Evolutionary conservation across 2,113 vertebrate genomes (phyloP).

Genomic region (Chionis minor): DNA sequence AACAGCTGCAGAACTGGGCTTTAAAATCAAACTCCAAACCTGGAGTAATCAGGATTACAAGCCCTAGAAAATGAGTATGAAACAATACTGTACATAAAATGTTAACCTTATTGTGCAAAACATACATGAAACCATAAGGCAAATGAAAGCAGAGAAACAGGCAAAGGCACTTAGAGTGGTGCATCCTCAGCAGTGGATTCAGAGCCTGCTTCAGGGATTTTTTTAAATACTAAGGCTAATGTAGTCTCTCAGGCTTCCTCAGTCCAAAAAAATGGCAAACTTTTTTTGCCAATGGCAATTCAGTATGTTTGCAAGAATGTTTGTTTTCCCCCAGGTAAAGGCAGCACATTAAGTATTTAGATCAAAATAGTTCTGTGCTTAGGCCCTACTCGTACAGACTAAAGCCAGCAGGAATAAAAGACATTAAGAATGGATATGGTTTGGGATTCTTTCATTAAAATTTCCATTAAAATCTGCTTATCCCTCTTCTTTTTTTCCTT

Average conservation of each 20-base stretch:
- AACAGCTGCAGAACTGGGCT: not conserved
- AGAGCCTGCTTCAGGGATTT: not conserved
- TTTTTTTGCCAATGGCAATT: not conserved
- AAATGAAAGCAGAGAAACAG: not conserved
- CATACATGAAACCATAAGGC: not conserved
- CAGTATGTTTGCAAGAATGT: not conserved
- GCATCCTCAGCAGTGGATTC: not conserved
- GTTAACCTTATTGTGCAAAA: not conserved
- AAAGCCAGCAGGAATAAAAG: not conserved
- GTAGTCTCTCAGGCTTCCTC: not conserved
- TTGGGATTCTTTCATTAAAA: not conserved
- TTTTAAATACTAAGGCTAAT: not conserved
- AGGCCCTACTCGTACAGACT: not conserved
- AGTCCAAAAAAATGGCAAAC: not conserved
- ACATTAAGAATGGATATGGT: not conserved
- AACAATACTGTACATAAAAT: not conserved
- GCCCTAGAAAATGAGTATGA: not conserved
- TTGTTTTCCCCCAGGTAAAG: not conserved
- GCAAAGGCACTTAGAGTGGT: not conserved
- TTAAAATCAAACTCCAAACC: not conserved
- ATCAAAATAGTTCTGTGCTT: not conserved
- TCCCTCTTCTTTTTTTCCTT: not conserved
- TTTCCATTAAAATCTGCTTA: not conserved
- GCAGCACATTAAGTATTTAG: not conserved
- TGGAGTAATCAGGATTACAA: not conserved